Base-by-base conservation (phyloP, 2,113 vertebrate genomes). In the Gobius niger region DNA sequence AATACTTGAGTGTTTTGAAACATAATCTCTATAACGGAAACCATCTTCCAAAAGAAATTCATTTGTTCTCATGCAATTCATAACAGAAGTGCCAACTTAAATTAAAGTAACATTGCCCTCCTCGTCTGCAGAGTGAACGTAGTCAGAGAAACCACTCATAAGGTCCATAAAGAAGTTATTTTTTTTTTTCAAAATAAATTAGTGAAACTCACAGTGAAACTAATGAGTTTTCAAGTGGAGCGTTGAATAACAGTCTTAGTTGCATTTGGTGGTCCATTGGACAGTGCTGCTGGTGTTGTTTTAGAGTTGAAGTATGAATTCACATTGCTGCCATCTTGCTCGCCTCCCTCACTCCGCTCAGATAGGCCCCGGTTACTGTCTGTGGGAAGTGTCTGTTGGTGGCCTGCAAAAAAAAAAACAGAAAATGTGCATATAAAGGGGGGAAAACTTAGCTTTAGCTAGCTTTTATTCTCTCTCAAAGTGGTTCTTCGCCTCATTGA, bases 341-440 rank as follows among this genome's bases (percentile, higher is more conserved):
- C 0, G 97, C 98, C 92, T 99, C 98, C 85, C 97, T 91, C 78
- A 99, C 94, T 0, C 98, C 98, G 52, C 98, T 99, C 89, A 99
- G 81, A 85, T 99, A 99, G 44, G 98, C 96, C 41, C 98, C 98
- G 4, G 98, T 97, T 65, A 99, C 98, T 0, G 98, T 99, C 78
- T 99, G 98, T 74, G 98, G 98, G 78, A 99, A 99, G 90, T 99
- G 98, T 70, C 98, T 92, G 73, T 99, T 99, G 67, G 98, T 99
- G 64, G 96, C 97, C 96, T 99, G 85, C 63, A 62, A 78, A 44
- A 0, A 11, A 65, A 84, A 72, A 18, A 61, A 34, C 46, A 16
- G 0, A 0, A 47, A 60, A 40, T 10, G 0, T 47, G 9, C 10
- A 11, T 1, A 2, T 4, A 5, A 40, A 73, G 71, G 44, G 16